Base-by-base conservation (phyloP, 2,113 vertebrate genomes). In the Lethenteron reissneri region DNA sequence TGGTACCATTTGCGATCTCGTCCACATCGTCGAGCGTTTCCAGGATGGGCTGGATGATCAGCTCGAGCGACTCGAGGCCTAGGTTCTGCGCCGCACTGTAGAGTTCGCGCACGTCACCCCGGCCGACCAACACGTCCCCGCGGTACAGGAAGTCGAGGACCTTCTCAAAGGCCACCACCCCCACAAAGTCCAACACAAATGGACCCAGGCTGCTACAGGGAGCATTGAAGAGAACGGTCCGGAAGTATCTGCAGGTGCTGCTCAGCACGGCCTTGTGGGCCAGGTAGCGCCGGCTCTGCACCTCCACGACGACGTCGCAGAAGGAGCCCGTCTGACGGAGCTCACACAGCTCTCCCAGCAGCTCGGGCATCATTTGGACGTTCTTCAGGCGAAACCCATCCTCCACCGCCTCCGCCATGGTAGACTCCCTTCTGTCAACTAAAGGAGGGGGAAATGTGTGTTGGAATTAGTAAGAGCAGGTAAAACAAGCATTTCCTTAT, bases 261-360 rank as follows among this genome's bases (percentile, higher is more conserved):
- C 64, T 68, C 64, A 68, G 64, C 64, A 68, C 64, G 11, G 64
- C 64, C 10, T 68, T 68, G 64, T 68, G 64, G 9, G 64, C 64
- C 64, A 68, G 10, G 64, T 68, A 68, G n/a, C 64, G 64, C n/a
- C 64, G 64, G 64, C 64, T 68, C 64, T 68, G 64, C 64, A 68
- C 64, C 11, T 68, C 64, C 64, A 68, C 64, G 10, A 68, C 64
- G n/a, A 68, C 64, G 11, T 68, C 64, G 64, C 64, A 68, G 64
- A 68, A 68, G 25, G 64, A 68, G n/a, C 64, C 64, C 9, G 64
- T 68, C 25, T 9, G 64, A 17, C 64, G 64, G n/a, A 68, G 64
- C 64, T 68, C 64, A 3, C 64, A 68, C 9, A 68, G 64, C 25
- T 68, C 64, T 25, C 25, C n/a, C 64, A 68, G 64, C 64, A 68